Percentiles rank a stretch among this genome's conserved stretches.
Conservation (phyloP, 1,140 invertebrate genomes). For the Megathymus violae region DNA sequence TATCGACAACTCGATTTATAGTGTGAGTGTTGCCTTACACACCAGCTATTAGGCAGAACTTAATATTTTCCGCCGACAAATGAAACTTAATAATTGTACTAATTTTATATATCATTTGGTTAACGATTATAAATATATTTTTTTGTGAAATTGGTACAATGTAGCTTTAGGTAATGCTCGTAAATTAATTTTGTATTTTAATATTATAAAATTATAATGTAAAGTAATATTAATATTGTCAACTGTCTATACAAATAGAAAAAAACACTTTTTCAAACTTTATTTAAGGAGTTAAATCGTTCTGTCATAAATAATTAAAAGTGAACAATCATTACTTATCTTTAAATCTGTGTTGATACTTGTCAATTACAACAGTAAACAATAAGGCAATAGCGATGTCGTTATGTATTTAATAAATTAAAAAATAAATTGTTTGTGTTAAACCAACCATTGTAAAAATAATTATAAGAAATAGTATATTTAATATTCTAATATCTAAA, state of each 20-base stretch:
- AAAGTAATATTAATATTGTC: neutral
- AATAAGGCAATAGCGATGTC: neutral
- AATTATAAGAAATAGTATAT: no score
- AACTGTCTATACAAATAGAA: no score
- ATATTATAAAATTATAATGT: no score
- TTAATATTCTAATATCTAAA: no score
- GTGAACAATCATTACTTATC: neutral
- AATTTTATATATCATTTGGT: neutral
- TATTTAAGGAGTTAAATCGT: neutral
- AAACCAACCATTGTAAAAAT: no score
- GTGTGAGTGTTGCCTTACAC: constrained; percentile 41
- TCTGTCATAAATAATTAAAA: neutral
- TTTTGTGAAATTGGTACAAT: neutral
- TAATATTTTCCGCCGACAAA: constrained; percentile 3
- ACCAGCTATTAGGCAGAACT: constrained; percentile 29
- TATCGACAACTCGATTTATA: constrained; percentile 77
- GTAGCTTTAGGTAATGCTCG: neutral
- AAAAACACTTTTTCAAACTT: neutral
- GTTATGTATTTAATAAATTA: no score
- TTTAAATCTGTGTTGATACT: neutral
- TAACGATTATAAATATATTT: neutral
- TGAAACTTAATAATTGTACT: neutral
- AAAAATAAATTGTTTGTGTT: neutral
- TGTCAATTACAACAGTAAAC: neutral
- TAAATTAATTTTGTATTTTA: no score